A percentile compares a stretch with the other conserved stretches of the same genome.
Conservation (phyloP, 2,113 vertebrate genomes). For the Gallinago media region DNA sequence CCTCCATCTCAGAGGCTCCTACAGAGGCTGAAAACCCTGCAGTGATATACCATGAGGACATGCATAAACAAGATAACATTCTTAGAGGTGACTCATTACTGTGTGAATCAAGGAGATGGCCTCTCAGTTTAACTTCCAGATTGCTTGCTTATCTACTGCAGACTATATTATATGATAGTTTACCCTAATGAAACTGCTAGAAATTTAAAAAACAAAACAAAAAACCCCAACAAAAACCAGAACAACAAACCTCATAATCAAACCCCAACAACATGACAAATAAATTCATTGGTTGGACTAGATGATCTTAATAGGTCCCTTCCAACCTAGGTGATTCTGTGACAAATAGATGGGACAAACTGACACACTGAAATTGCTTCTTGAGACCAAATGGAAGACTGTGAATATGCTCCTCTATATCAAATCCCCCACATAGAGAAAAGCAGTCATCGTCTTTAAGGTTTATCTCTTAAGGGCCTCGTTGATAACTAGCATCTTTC, state of each 20-base stretch:
- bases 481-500: background rate
- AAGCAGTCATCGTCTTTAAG: background rate
- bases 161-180: background rate
- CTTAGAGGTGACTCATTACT: background rate
- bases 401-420: background rate
- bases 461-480: background rate
- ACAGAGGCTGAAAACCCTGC: background rate
- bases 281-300: too few relatives aligned
- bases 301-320: too few relatives aligned
- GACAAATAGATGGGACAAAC: background rate
- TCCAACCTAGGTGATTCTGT: too few relatives aligned
- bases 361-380: background rate
- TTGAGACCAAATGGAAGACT: background rate
- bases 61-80: background rate
- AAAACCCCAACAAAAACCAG: background rate
- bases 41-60: background rate
- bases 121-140: background rate
- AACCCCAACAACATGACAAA: background rate
- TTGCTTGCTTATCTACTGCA: background rate
- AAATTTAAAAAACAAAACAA: background rate
- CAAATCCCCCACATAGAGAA: background rate
- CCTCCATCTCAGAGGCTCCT: background rate
- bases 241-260: background rate
- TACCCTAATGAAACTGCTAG: background rate
- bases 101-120: background rate